Evolutionary conservation across 23 tunicate species (phyloP), one percentile per base, ranked within the genome.

Genomic region (Halocynthia roretzi): DNA sequence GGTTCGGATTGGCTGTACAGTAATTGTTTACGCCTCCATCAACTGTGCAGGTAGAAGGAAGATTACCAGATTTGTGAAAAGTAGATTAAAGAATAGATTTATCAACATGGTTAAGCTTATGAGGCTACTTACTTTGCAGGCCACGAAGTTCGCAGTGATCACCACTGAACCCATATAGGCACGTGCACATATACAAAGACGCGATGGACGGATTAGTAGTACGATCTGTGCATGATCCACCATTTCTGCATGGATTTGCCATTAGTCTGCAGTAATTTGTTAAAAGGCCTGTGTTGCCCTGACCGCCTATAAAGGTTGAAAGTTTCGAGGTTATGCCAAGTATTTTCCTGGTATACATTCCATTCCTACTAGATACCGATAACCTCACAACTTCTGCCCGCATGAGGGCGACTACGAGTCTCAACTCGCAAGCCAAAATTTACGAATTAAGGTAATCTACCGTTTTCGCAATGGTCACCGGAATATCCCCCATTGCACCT

Each of bases 191-290:
- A 15, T 65, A 65, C 70, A 40, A 65, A 15, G 70, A 65, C 22
- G 31, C 19, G 15, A 65, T 65, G 15, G 6, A 65, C 22, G 70
- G 70, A 8, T 48, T 40, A 6, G 70, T 8, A 9, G 19, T 20
- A 65, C 70, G 70, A 65, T 65, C 70, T 65, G 31, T 15, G 31
- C 70, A 65, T 0, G 70, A 10, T 65, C 70, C 70, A 65, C 70
- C 70, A 2, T 65, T 65, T 48, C 22, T 20, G 31, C 70, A 65
- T 15, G 70, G 6, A 65, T 65, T 65, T 0, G 48, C 31, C 22
- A 20, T 6, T 8, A 65, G 10, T 15, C 48, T 5, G 2, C 70
- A 65, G 70, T 65, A 65, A 15, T 65, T 65, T 31, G n/a, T n/a
- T n/a, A n/a, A n/a, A n/a, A 31, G 2, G 44, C 1, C 44, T 31